These are phyloP conservation scores for Scolopax mira DNA, from an alignment of 2,113 vertebrate species.

Conservation along the genomic window DNA sequence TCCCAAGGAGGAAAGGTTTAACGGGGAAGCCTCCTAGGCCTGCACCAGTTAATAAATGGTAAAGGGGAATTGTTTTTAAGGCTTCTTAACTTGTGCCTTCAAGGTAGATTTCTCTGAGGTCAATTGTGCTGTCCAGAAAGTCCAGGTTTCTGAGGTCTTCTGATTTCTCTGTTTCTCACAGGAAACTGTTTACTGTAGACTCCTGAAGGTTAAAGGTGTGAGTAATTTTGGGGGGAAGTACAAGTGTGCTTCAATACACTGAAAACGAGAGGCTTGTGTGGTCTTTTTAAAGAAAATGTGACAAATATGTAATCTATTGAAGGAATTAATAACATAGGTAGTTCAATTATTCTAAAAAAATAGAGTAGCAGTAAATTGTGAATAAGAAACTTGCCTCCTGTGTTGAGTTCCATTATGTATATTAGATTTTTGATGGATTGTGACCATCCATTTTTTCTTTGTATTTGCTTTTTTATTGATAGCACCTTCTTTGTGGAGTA, in stretches of 20 bases:
- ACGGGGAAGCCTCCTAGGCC: constrained; percentile 78
- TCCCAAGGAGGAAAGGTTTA: constrained; percentile 59
- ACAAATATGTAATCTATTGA: rapidly evolving
- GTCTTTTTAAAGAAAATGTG: neutral
- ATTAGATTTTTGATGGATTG: neutral
- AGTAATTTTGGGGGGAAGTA: neutral
- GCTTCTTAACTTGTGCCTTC: neutral
- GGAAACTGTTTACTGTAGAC: neutral
- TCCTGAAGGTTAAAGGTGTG: neutral
- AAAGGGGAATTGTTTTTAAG: neutral
- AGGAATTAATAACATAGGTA: neutral
- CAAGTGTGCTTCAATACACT: neutral
- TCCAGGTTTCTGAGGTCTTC: neutral
- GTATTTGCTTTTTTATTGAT: neutral
- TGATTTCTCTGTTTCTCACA: neutral
- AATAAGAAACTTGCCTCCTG: neutral
- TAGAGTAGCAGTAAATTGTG: neutral
- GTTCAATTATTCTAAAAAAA: neutral
- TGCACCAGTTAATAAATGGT: constrained; percentile 79
- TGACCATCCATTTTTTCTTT: neutral
- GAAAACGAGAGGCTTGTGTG: neutral
- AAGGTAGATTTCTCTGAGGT: neutral
- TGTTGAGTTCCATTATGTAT: neutral
- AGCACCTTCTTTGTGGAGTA: constrained; percentile 95
- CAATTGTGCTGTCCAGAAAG: too few relatives aligned